Evolutionary conservation across 2,113 vertebrate species (phyloP), one percentile per base, ranked within the genome.

Genomic region (Sinosuthora webbiana): DNA sequence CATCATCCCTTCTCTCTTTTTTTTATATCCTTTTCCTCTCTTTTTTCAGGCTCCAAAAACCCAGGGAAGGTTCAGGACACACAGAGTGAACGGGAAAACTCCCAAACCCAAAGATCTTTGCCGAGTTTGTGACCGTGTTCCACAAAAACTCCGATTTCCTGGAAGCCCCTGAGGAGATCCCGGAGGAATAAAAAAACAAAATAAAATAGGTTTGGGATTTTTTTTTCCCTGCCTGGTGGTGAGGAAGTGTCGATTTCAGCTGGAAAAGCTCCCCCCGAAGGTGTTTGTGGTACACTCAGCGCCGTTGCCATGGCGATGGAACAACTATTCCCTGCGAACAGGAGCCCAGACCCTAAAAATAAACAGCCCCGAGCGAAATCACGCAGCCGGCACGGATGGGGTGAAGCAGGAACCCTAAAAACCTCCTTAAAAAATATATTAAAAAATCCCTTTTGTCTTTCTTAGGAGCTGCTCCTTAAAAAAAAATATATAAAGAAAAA

Each of bases 211-310:
- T 30, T 41, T 41, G 41, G 41, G 14, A 41, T 41, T 41, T 41
- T 41, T 41, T 41, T 41, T 41, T 41, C 41, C 14, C 11, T 12
- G 31, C 25, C 24, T 56, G 7, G 33, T 1, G 42, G 6, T 35
- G 85, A 93, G 92, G 86, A 97, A 97, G 33, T 42, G 53, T 47
- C 11, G 65, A 4, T 84, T 90, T 47, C 13, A 91, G 87, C 74
- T n/a, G 86, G 91, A 91, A 95, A 60, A 89, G 96, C 87, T 74
- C 64, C 85, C 92, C 87, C 78, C 23, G 75, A 83, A 95, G 82
- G 47, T 97, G 97, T 97, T 97, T 97, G 93, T 73, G 64, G 95
- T 80, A 97, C 96, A 97, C 96, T 90, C 15, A 20, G 81, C 88
- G 80, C 20, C 27, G 97, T 96, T 97, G 95, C 95, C 91, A 96